Evolutionary conservation across 2,113 vertebrate genomes (phyloP), one percentile per base, ranked within the genome.

Genomic region (Melanostigma gelatinosum): DNA sequence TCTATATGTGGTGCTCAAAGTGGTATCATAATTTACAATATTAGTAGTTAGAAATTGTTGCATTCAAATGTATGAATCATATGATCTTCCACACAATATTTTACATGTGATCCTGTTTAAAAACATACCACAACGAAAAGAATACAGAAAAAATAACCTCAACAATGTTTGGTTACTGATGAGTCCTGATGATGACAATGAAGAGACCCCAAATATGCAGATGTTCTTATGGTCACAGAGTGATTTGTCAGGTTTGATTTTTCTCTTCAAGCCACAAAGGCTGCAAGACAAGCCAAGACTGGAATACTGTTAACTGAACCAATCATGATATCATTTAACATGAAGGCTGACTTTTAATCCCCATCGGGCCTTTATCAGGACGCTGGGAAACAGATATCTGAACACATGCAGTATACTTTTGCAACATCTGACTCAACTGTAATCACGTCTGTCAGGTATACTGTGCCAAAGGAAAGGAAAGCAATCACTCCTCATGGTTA

Each of bases 381-480:
- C 11, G 7, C 67, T 46, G 78, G 71, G 71, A 87, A 83, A 79
- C 60, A 65, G 68, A 86, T 80, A 87, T 79, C 62, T 40, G 20
- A 87, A 63, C 46, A 73, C 61, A 82, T 67, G 78, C 36, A 8
- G 79, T 84, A 80, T 82, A 83, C 75, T 65, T 57, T 79, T 84
- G 76, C 77, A 79, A 24, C 22, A 24, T 67, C 73, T 60, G 55
- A 81, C 72, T 90, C 77, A 62, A 79, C 50, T 68, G 62, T 81
- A 82, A 88, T 87, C 64, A 46, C 70, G 75, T 75, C 77, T 85
- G 82, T 85, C 88, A 82, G 73, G 54, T 79, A 34, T 5, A 20
- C 40, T n/a, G 46, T 63, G 86, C 86, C 79, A 89, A 85, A 82
- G 72, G 42, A 80, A 88, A 83, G 71, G 58, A 75, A 82, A 84